Conservation (phyloP, 30 jellyfish, hydroid and myxozoan genomes). For the Cassiopea andromeda region DNA sequence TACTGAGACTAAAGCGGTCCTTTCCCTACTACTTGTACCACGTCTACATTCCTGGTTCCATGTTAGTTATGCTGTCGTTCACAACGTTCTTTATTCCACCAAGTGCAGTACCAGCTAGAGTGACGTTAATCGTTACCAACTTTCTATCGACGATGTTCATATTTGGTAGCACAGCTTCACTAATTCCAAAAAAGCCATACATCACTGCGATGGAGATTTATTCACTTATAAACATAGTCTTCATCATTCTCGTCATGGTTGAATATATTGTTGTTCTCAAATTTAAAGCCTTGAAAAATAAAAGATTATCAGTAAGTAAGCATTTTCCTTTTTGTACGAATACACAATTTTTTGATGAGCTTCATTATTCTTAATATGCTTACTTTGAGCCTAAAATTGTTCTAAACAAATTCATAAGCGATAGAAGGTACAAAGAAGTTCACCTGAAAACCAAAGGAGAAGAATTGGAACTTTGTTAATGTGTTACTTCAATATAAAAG, state of each 20-base stretch:
- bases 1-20: conserved; percentile 41
- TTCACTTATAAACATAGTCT: conserved; percentile 52
- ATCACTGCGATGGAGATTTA: conserved; percentile 68
- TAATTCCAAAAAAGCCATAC: conserved; percentile 56
- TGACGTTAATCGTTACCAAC: conserved; percentile 69
- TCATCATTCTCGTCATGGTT: conserved; percentile 62
- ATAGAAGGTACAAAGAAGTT: too few relatives aligned
- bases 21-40: conserved; percentile 66
- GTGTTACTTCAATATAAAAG: too few relatives aligned
- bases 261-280: conserved; percentile 63
- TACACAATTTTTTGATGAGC: too few relatives aligned
- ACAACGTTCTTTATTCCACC: conserved; percentile 72
- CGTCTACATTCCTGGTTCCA: conserved; percentile 63
- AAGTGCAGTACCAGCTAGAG: conserved; percentile 76
- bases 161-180: conserved; percentile 57
- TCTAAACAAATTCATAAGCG: too few relatives aligned
- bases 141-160: conserved; percentile 67
- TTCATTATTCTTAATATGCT: too few relatives aligned
- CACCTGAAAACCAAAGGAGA: too few relatives aligned
- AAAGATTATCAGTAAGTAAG: conserved; percentile 17
- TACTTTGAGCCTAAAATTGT: too few relatives aligned
- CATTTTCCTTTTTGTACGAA: neutral
- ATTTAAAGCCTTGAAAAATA: conserved; percentile 5
- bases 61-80: conserved; percentile 57
- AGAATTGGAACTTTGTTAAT: too few relatives aligned